Conservation (phyloP, 2,797 vertebrate species). For the Rhyacichthys aspro region DNA sequence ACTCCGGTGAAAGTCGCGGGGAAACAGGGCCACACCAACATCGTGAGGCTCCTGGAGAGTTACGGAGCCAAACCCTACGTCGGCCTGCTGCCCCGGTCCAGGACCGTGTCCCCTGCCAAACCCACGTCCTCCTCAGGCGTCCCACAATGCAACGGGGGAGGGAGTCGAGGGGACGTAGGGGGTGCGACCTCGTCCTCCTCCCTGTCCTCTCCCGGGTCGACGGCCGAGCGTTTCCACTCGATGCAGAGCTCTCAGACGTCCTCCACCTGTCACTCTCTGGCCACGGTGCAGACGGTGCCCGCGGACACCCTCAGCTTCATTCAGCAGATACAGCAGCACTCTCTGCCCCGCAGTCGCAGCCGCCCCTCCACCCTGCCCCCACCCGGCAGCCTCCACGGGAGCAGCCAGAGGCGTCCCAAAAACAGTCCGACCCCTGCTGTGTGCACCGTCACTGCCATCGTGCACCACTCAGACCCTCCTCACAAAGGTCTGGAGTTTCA, state of each 20-base stretch:
- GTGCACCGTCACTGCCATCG: slow-evolving; percentile 60
- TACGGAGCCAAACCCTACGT: slow-evolving; percentile 77
- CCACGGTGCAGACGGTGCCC: slow-evolving; percentile 81
- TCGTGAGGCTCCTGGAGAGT: slow-evolving; percentile 80
- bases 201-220: slow-evolving; percentile 80
- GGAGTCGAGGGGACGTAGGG: slow-evolving; percentile 24
- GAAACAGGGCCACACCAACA: slow-evolving; percentile 72
- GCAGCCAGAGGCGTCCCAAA: slow-evolving; percentile 62
- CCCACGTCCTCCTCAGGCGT: slow-evolving; percentile 49
- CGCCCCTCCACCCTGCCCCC: slow-evolving; percentile 77
- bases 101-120: slow-evolving; percentile 59
- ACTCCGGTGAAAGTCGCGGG: slow-evolving; percentile 82
- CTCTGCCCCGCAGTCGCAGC: slow-evolving; percentile 81
- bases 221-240: slow-evolving; percentile 78
- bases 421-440: slow-evolving; percentile 47
- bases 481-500: slow-evolving; percentile 56
- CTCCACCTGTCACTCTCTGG: slow-evolving; percentile 81
- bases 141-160: slow-evolving; percentile 40
- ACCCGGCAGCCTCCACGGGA: slow-evolving; percentile 71
- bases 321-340: slow-evolving; percentile 84
- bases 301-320: slow-evolving; percentile 83
- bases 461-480: slow-evolving; percentile 61
- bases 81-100: slow-evolving; percentile 57
- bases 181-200: slow-evolving; percentile 69
- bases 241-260: slow-evolving; percentile 80